phyloP scores from a whole-genome alignment of 2,888 invertebrate genomes.

The Drosophila nigritarsus region DNA sequence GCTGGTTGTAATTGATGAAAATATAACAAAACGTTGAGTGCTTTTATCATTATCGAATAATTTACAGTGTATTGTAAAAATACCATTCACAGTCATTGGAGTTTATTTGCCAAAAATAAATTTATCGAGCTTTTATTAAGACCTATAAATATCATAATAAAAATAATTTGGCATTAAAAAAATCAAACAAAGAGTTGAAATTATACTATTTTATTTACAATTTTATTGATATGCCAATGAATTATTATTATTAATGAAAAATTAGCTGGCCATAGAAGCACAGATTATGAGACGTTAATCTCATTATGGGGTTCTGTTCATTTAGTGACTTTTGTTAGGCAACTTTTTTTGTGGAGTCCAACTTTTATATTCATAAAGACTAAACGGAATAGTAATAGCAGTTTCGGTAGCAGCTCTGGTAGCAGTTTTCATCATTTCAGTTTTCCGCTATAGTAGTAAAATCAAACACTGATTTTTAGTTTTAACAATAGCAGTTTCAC shows the following conservation, averaged over 20 bases:
- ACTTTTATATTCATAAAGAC: background rate
- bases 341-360: background rate
- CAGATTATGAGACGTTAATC: background rate
- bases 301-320: background rate
- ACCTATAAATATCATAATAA: background rate
- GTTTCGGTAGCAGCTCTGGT: background rate
- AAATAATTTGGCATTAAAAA: background rate
- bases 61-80: slow-evolving; percentile 4
- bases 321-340: background rate
- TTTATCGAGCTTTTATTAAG: background rate
- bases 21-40: slow-evolving; percentile 5
- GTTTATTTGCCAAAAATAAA: slow-evolving; percentile 5
- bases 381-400: background rate
- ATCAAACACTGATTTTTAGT: background rate
- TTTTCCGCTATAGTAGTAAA: background rate
- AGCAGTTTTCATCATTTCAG: too few species aligned
- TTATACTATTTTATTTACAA: background rate
- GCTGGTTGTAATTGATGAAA: slow-evolving; percentile 11
- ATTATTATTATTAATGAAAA: too few species aligned
- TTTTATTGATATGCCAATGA: background rate
- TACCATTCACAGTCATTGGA: background rate
- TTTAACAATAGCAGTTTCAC: slow-evolving; percentile 45
- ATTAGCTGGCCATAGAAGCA: background rate
- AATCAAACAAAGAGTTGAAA: background rate
- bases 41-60: slow-evolving; percentile 13